Evolutionary conservation across 1,140 invertebrate species (phyloP).

Genomic region (Araneus ventricosus): DNA sequence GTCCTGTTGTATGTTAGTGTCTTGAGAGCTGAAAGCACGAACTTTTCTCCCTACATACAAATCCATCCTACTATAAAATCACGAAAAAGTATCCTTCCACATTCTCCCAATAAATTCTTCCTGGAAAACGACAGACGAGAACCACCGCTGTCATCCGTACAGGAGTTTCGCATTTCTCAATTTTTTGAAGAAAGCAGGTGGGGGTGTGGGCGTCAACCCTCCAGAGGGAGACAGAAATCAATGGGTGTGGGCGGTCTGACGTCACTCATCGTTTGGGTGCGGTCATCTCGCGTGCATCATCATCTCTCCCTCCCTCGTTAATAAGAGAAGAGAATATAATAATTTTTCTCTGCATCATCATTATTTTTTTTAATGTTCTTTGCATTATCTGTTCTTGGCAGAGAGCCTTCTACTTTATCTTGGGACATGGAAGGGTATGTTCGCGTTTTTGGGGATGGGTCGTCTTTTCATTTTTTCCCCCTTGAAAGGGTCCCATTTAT

Average conservation of each 20-base stretch:
- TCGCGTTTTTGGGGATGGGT: background rate
- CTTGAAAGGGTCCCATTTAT: background rate
- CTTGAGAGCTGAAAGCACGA: too few relatives aligned
- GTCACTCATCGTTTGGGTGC: slow-evolving; percentile 65
- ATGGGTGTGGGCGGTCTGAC: slow-evolving; percentile 65
- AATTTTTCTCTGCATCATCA: background rate
- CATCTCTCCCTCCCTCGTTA: background rate
- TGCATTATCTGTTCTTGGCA: background rate
- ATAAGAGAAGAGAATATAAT: slow-evolving; percentile 27
- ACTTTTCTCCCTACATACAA: too few relatives aligned
- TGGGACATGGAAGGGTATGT: background rate
- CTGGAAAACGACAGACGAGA: background rate
- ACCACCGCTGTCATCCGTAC: background rate
- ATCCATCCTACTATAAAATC: too few relatives aligned
- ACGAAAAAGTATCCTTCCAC: background rate
- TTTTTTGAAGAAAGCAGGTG: slow-evolving; percentile 11
- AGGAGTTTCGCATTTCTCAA: slow-evolving; percentile 36
- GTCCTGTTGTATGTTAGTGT: too few relatives aligned
- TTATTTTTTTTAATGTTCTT: slow-evolving; percentile 24
- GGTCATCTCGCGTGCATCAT: background rate
- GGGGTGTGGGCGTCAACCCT: slow-evolving; percentile 18
- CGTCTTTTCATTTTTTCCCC: background rate
- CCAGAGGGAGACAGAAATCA: slow-evolving; percentile 44
- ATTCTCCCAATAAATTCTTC: background rate
- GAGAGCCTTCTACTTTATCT: background rate